Evolutionary conservation across 1,140 invertebrate species (phyloP).

Genomic region (Euschistus heros): DNA sequence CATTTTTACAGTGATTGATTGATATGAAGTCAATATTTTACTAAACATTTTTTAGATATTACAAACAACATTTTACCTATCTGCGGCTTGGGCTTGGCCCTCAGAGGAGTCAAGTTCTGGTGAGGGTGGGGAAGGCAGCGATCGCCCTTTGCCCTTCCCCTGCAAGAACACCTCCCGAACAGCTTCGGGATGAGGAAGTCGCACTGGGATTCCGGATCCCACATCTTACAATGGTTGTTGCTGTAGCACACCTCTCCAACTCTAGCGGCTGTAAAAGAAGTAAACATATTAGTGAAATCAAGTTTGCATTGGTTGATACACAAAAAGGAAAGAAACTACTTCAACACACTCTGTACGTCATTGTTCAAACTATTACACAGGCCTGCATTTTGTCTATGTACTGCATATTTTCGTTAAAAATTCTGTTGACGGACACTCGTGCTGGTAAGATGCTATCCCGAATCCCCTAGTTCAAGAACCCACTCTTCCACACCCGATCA

Average conservation of each 20-base stretch:
- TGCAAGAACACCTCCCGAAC: slow-evolving; percentile 74
- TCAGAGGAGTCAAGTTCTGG: slow-evolving; percentile 12
- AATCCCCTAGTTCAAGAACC: no score
- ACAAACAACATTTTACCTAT: not conserved
- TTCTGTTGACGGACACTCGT: no score
- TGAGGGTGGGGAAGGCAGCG: slow-evolving; percentile 27
- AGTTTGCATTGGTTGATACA: not conserved
- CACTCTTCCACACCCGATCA: no score
- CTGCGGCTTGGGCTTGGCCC: slow-evolving; percentile 1
- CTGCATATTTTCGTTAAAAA: no score
- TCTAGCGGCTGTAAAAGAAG: slow-evolving; percentile 57
- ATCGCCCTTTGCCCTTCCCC: slow-evolving; percentile 12
- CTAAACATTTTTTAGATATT: not conserved
- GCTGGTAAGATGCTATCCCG: no score
- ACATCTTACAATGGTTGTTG: slow-evolving; percentile 73
- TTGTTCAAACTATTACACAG: no score
- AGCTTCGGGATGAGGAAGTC: slow-evolving; percentile 80
- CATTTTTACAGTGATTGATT: not conserved
- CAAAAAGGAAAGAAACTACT: no score
- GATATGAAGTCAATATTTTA: not conserved
- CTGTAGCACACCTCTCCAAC: slow-evolving; percentile 81
- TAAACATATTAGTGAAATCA: not conserved
- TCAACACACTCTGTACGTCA: no score
- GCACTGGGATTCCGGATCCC: slow-evolving; percentile 69
- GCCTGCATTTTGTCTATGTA: no score